phyloP scores from a whole-genome alignment of 1,140 invertebrate species.

The Stegodyphus dumicola region DNA sequence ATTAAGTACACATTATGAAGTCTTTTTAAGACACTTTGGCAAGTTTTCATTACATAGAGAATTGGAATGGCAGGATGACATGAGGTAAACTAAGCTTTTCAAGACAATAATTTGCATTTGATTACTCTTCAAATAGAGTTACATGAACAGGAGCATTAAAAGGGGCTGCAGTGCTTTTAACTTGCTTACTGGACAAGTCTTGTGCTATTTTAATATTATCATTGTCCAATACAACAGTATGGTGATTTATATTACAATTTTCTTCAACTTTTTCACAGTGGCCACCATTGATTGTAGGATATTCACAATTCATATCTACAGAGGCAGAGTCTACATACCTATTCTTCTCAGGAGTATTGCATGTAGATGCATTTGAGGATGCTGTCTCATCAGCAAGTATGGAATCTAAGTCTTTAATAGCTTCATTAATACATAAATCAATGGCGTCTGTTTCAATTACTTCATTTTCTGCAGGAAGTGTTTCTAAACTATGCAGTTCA shows the following conservation, averaged over 20 bases:
- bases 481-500: conserved; percentile 29
- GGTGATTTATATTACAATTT: neutral
- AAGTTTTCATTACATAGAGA: no score
- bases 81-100: no score
- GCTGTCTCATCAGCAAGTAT: conserved; percentile 36
- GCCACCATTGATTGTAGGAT: neutral
- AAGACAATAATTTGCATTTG: no score
- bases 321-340: neutral
- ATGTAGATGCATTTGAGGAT: conserved; percentile 27
- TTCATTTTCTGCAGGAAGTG: conserved; percentile 11
- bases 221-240: neutral
- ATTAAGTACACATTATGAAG: no score
- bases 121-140: no score
- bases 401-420: conserved; percentile 49
- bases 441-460: conserved; percentile 22
- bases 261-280: neutral
- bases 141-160: no score
- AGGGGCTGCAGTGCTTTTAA: no score
- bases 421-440: conserved; percentile 24
- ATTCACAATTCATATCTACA: neutral
- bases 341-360: conserved; percentile 38
- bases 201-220: no score
- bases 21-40: no score
- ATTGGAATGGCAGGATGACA: no score
- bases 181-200: no score